A percentile compares a stretch with the other conserved stretches of the same genome.
Conservation (phyloP, 2,797 vertebrate species). For the Babyrousa celebensis region DNA sequence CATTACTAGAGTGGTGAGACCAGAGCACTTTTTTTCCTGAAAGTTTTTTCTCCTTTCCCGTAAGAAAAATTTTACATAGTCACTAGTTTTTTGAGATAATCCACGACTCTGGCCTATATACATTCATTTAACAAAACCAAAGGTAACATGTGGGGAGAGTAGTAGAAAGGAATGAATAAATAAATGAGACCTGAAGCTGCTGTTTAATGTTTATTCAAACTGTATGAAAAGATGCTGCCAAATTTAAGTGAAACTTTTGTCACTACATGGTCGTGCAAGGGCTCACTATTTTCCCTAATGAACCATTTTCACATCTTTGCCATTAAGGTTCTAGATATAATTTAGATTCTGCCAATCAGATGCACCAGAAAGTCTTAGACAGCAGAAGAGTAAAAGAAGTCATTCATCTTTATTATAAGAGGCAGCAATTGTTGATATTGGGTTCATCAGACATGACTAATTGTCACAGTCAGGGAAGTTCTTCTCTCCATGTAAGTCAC, state of each 20-base stretch:
- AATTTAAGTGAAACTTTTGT: not conserved
- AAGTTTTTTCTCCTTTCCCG: not conserved
- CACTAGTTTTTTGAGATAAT: slow-evolving; percentile 14
- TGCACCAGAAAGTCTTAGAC: slow-evolving; percentile 24
- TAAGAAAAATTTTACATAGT: not conserved
- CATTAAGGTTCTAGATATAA: not conserved
- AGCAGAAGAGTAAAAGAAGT: not conserved
- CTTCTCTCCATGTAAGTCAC: not conserved
- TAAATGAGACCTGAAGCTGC: not conserved
- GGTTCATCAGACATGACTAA: not conserved
- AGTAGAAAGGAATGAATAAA: not conserved
- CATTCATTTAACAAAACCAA: slow-evolving; percentile 2
- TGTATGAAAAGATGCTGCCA: not conserved
- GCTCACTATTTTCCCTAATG: not conserved
- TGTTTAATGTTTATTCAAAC: slow-evolving; percentile 18
- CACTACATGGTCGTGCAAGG: not conserved
- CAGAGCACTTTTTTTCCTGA: not conserved
- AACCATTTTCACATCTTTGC: slow-evolving; percentile 8
- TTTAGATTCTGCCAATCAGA: slow-evolving; percentile 24
- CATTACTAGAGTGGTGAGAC: not conserved
- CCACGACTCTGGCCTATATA: not conserved
- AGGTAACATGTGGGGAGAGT: not conserved
- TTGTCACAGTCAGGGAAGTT: not conserved
- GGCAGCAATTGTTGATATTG: not conserved
- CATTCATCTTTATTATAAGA: slow-evolving; percentile 39